Conservation (phyloP, 2,113 vertebrate species). For the Eurypyga helias region DNA sequence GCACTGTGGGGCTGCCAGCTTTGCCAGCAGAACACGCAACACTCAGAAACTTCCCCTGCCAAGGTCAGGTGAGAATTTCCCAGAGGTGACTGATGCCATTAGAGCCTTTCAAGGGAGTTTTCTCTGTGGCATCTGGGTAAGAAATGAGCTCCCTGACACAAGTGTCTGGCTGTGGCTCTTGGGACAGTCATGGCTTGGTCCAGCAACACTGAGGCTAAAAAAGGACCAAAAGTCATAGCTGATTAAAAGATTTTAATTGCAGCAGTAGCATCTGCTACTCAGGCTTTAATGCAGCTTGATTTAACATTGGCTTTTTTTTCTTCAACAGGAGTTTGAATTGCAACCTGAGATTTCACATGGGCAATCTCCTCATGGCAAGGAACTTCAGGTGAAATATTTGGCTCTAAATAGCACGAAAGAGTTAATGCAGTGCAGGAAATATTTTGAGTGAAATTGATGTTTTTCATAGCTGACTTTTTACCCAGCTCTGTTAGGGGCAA, state of each 20-base stretch:
- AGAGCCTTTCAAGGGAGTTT: not conserved
- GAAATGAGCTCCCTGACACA: not conserved
- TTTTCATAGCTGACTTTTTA: not conserved
- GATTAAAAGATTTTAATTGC: not conserved
- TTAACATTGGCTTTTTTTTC: not conserved
- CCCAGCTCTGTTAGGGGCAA: not conserved
- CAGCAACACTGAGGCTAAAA: not conserved
- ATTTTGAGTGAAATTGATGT: not conserved
- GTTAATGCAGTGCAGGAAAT: not conserved
- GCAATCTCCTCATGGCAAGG: fast-evolving
- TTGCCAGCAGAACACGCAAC: not conserved
- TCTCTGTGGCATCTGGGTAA: not conserved
- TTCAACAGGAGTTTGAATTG: not conserved
- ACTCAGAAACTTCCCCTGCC: not conserved
- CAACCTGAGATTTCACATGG: not conserved
- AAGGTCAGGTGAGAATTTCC: not conserved
- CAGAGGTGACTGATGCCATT: not conserved
- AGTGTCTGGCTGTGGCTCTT: not conserved
- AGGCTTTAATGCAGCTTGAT: not conserved
- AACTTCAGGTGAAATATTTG: not conserved
- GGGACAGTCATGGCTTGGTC: not conserved
- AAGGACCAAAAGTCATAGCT: not conserved
- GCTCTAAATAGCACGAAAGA: not conserved
- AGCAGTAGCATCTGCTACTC: not conserved
- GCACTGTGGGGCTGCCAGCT: fast-evolving